Percentiles rank a stretch among this genome's conserved stretches.
Conservation (phyloP, 2,888 invertebrate species). For the Lordiphosa fenestrarum region DNA sequence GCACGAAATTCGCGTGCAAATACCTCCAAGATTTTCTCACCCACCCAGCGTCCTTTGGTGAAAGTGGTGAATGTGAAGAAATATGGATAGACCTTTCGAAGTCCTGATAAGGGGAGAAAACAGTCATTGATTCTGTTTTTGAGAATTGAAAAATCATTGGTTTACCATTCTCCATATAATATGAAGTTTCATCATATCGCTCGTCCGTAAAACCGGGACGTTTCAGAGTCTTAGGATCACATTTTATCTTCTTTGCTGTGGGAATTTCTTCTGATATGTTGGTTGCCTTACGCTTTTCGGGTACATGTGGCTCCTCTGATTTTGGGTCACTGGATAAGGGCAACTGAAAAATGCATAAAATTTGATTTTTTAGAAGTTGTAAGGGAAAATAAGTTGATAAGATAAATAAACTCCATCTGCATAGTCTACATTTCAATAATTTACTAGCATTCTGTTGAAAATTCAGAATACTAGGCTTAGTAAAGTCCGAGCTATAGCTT, state of each 20-base stretch:
- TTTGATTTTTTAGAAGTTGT: too few relatives aligned
- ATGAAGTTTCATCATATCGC: conserved; percentile 95
- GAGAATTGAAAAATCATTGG: background rate
- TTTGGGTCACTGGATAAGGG: conserved; percentile 13
- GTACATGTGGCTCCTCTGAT: conserved; percentile 1
- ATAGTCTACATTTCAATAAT: too few relatives aligned
- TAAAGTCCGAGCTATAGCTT: too few relatives aligned
- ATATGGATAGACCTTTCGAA: conserved; percentile 97
- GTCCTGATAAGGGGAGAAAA: conserved; percentile 80
- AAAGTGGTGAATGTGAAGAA: conserved; percentile 98
- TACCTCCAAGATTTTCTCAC: conserved; percentile 93
- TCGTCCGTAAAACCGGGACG: conserved; percentile 95
- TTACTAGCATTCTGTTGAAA: too few relatives aligned
- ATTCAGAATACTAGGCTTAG: too few relatives aligned
- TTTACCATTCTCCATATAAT: conserved; percentile 96
- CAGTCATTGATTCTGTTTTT: too few relatives aligned
- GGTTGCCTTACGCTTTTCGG: conserved; percentile 44
- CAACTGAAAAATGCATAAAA: conserved; percentile 19
- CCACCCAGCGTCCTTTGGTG: conserved; percentile 98
- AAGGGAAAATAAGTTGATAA: too few relatives aligned
- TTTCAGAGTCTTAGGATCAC: conserved; percentile 94
- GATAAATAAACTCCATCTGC: too few relatives aligned
- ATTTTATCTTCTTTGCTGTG: conserved; percentile 82
- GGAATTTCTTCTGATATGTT: background rate
- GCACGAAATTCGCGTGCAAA: conserved; percentile 95